Conservation (phyloP, 1,140 invertebrate species). For the Magallana angulata region DNA sequence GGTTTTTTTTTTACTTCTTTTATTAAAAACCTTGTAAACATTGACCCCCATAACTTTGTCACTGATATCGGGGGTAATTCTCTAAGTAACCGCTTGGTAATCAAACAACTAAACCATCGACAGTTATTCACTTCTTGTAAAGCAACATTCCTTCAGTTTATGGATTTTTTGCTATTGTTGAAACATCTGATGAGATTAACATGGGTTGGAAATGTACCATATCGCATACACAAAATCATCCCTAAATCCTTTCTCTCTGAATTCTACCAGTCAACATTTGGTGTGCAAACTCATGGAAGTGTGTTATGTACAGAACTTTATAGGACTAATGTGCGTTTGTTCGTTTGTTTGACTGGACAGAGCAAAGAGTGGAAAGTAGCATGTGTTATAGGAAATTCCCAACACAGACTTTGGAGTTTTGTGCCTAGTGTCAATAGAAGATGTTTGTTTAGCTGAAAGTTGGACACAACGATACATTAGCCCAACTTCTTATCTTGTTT, state of each 20-base stretch:
- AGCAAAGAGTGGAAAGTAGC: neutral
- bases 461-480: neutral
- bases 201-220: neutral
- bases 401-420: neutral
- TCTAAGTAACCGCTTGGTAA: neutral
- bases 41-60: neutral
- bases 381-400: neutral
- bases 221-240: no score
- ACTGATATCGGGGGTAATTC: neutral
- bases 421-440: neutral
- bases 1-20: neutral
- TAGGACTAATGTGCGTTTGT: neutral
- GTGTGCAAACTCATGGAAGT: neutral
- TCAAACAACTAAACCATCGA: neutral
- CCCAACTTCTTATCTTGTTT: slow-evolving; percentile 4
- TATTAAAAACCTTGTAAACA: slow-evolving; percentile 16
- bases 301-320: neutral
- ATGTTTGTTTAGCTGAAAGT: neutral
- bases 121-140: neutral
- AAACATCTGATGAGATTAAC: neutral
- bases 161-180: neutral
- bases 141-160: neutral
- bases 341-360: neutral
- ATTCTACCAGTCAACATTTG: slow-evolving; percentile 1
- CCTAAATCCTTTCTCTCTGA: no score